phyloP scores from a whole-genome alignment of 2,113 vertebrate genomes.

The Sporophila hypoxantha region DNA sequence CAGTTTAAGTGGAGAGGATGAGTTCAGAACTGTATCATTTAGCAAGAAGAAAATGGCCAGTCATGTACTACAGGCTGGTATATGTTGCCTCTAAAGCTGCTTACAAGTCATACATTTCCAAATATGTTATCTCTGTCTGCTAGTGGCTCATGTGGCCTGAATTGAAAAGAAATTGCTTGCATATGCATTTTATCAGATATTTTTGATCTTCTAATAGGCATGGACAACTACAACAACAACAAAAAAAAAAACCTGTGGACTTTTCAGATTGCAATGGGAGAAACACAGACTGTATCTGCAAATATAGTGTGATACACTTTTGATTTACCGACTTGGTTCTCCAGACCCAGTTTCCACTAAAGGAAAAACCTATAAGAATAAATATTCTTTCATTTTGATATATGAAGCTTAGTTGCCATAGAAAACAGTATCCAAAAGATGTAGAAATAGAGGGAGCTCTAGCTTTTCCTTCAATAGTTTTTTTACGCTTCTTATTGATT shows the following conservation, averaged over 20 bases:
- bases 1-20: not conserved
- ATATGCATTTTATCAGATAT: constrained; percentile 35
- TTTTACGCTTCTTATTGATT: not conserved
- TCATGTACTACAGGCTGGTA: not conserved
- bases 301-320: not conserved
- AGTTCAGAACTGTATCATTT: constrained; percentile 1
- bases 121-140: not conserved
- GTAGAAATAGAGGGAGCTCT: not conserved
- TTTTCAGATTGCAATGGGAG: not conserved
- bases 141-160: not conserved
- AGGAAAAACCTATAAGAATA: not conserved
- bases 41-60: not conserved
- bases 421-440: not conserved
- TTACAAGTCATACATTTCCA: not conserved
- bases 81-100: not conserved
- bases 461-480: not conserved
- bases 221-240: not conserved
- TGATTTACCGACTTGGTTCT: not conserved
- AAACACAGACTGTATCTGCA: not conserved
- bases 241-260: not conserved
- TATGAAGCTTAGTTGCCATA: not conserved
- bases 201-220: not conserved
- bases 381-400: not conserved
- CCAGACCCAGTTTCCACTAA: not conserved
- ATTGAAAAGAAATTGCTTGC: not conserved